Base-by-base conservation (phyloP, 2,797 vertebrate species). In the Lagodon rhomboides region DNA sequence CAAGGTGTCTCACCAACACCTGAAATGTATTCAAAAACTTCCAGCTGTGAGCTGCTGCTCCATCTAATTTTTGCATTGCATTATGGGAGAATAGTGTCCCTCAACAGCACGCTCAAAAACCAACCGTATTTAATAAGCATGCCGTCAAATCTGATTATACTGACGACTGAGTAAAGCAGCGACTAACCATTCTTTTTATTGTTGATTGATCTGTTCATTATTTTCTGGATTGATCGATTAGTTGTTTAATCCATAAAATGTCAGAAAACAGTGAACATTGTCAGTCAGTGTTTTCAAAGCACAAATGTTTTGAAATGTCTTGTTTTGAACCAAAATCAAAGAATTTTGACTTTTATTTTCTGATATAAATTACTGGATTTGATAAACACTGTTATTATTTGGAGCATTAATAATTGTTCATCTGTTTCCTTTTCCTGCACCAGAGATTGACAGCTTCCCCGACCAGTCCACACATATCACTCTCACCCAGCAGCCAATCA, bases 381-480 rank as follows among this genome's bases (percentile, higher is more conserved):
- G 7, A 30, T 34, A 22, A 4, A 10, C 47, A 11, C 27, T 64
- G 1, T 49, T 5, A 5, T 11, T 49, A 64, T 71, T 46, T 54
- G 5, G 4, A 27, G 50, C 58, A 16, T 69, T 25, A 61, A 56
- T 83, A 75, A 75, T 63, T 63, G 1, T 53, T 34, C 53, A 25
- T 63, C 17, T 75, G 65, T 76, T 76, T 50, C 53, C 53, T 75
- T 68, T 30, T 77, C 63, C 63, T 60, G 49, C 69, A n/a, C 93
- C 95, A 87, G 98, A 99, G 78, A 96, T 95, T 90, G 98, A 99
- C 89, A 95, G 94, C 87, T 95, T 98, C 87, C 95, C 96, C 46
- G 98, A 99, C 77, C 95, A 97, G 62, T 95, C 97, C 80, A 95
- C 98, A 88, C 97, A 90, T 5, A 56, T 90, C 22, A 65, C 88